phyloP scores from a whole-genome alignment of 2,888 invertebrate species.

The Polyommatus iphigenia region DNA sequence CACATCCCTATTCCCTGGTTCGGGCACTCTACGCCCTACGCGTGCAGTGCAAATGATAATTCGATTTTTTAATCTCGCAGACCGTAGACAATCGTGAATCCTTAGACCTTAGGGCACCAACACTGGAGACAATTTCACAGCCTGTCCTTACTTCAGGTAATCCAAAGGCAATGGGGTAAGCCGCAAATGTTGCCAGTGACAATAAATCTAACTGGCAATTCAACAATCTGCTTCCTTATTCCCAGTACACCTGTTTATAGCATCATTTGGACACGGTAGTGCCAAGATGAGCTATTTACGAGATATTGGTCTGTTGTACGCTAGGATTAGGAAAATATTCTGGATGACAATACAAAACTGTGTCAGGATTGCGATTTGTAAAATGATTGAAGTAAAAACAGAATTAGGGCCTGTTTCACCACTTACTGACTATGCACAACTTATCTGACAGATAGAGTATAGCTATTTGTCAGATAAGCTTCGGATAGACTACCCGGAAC shows the following conservation, averaged over 20 bases:
- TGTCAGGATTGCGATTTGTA: no score
- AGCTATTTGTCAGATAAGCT: no score
- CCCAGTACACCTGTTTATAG: conserved; percentile 49
- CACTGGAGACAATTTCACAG: not conserved
- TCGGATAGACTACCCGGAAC: no score
- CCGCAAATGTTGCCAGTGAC: conserved; percentile 52
- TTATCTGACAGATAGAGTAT: no score
- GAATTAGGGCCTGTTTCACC: no score
- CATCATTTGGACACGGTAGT: conserved; percentile 44
- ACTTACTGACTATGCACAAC: no score
- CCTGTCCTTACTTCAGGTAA: not conserved
- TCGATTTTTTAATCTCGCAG: no score
- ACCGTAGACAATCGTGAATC: not conserved
- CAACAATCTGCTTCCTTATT: conserved; percentile 63
- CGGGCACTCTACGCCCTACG: no score
- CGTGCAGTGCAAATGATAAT: no score
- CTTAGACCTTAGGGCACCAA: not conserved
- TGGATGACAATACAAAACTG: not conserved
- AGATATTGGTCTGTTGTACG: not conserved
- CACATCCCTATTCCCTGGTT: no score
- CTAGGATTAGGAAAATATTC: not conserved
- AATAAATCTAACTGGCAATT: conserved; percentile 54
- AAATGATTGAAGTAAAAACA: no score
- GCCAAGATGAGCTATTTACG: conserved; percentile 25
- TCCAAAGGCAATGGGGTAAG: conserved; percentile 40